Conservation (phyloP, 2,113 vertebrate species). For the Equus przewalskii region DNA sequence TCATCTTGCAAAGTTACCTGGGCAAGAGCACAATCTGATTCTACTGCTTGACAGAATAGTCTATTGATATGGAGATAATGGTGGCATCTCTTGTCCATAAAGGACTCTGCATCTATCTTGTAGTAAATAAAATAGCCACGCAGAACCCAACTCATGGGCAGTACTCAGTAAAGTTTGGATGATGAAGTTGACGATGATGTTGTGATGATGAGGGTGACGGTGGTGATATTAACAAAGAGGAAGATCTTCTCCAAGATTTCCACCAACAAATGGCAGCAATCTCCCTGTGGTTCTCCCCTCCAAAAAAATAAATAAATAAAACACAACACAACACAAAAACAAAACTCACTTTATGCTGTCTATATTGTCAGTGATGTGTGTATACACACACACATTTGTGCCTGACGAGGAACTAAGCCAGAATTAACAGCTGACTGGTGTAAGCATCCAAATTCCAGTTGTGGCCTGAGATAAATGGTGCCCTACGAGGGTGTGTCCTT, state of each 20-base stretch:
- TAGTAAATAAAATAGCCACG: background rate
- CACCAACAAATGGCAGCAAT: background rate
- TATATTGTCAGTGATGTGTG: background rate
- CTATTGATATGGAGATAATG: background rate
- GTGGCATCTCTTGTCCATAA: background rate
- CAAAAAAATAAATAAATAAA: background rate
- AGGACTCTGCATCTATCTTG: background rate
- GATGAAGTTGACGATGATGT: background rate
- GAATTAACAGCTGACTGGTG: constrained; percentile 4
- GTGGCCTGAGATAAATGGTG: constrained; percentile 18
- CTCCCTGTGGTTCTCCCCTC: background rate
- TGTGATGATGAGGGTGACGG: background rate
- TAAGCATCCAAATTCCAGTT: constrained; percentile 25
- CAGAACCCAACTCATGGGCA: background rate
- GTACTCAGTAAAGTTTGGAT: background rate
- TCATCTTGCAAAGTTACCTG: constrained; percentile 37
- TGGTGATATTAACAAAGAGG: background rate
- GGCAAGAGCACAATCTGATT: background rate
- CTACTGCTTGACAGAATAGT: background rate
- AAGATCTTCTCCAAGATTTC: background rate
- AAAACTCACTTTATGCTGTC: background rate
- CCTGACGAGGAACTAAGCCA: constrained; percentile 1
- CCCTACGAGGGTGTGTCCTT: background rate
- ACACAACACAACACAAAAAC: background rate
- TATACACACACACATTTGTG: background rate